Evolutionary conservation across 2,888 invertebrate species (phyloP), one percentile per base, ranked within the genome.

Genomic region (Adelphocoris suturalis): DNA sequence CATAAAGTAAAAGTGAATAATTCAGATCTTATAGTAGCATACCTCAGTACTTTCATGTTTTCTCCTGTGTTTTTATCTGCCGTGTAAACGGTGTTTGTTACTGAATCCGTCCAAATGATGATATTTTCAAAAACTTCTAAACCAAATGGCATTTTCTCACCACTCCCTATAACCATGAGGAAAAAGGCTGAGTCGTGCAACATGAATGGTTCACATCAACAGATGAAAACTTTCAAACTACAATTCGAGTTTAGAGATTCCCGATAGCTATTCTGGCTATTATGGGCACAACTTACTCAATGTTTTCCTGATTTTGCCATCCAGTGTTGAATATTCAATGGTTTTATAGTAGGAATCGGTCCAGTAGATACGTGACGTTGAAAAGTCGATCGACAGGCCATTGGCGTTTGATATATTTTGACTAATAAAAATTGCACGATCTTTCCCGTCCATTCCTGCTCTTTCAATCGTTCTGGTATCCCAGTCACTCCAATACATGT

Each of bases 401-500:
- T 97, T 98, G 0, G 98, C 98, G 96, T 96, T 97, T 0, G 96
- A 96, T 92, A 98, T 94, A 92, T 97, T 96, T 28, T 52, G 80
- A 9, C 48, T 68, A 11, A 97, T 95, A 0, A 97, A 93, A 0
- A 95, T 94, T 16, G 94, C 94, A 0, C 97, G 94, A 87, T 95
- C 94, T 0, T 95, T 95, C 0, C 98, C 98, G 93, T 98, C 97
- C 98, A 98, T 98, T 37, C 96, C 96, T 0, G 98, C 97, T 23
- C 96, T 94, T 93, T 98, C 98, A 89, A 98, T 98, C 93, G 97
- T 96, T 9, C 91, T 91, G 0, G 94, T 94, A 5, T 97, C 97
- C 98, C 98, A 98, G 93, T 98, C 97, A 0, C 97, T 97, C 98
- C 98, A 98, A 93, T 97, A 98, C 97, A 98, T 96, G 86, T 95